Conservation (phyloP, 1,140 invertebrate species). For the Schlechtendalia chinensis region DNA sequence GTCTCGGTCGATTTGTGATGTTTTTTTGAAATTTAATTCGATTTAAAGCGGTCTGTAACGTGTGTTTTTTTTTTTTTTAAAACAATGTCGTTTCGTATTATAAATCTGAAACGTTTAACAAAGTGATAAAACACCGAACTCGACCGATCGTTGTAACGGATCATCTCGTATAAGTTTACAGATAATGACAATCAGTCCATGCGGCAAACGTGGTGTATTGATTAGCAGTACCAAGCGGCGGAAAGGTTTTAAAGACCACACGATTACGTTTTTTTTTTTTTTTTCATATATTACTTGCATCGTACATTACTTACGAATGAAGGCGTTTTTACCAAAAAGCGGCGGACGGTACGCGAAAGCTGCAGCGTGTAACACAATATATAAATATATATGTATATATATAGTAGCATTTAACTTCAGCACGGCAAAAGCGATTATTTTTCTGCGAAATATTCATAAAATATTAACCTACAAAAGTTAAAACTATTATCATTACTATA, state of each 20-base stretch:
- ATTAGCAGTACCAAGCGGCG: background rate
- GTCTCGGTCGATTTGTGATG: too few species aligned
- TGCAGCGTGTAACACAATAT: too few species aligned
- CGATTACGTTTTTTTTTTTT: background rate
- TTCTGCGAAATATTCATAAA: background rate
- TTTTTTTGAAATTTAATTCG: too few species aligned
- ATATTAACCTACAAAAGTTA: background rate
- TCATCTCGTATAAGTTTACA: too few species aligned
- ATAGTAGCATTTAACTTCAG: background rate
- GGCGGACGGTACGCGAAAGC: background rate
- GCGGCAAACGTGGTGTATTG: background rate
- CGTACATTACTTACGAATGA: conserved; percentile 11
- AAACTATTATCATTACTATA: background rate
- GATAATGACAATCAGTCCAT: background rate
- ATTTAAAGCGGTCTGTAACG: too few species aligned
- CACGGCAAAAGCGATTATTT: background rate
- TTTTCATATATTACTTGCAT: conserved; percentile 19
- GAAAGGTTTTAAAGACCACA: background rate
- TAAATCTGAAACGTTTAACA: too few species aligned
- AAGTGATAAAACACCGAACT: too few species aligned
- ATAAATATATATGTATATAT: too few species aligned
- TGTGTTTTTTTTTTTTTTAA: too few species aligned
- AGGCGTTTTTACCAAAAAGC: conserved; percentile 10
- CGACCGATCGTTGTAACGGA: too few species aligned
- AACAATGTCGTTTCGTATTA: too few species aligned